Base-by-base conservation (phyloP, 2,113 vertebrate species). In the Halichoeres trimaculatus region DNA sequence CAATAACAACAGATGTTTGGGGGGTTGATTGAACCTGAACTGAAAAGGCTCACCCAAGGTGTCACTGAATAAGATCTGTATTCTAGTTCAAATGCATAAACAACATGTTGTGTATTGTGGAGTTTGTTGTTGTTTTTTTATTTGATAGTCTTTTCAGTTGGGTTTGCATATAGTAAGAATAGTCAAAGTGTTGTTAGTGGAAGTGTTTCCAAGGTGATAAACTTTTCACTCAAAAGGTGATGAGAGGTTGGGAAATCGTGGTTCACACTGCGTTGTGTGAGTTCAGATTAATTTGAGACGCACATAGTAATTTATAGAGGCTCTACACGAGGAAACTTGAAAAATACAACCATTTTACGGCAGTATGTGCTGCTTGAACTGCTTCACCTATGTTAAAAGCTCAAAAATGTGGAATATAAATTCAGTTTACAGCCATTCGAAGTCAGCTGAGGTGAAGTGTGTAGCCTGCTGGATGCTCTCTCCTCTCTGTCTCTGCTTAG, bases 131-230 rank as follows among this genome's bases (percentile, higher is more conserved):
- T 84, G 93, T 93, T 91, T 91, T 93, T 93, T 90, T 76, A 87
- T 85, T 70, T 85, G 65, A 78, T 66, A 83, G 16, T 40, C 12
- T 16, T 54, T 23, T 61, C 23, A 65, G 41, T 16, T 43, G 41
- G 41, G 41, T 43, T 45, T 66, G 86, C 85, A 17, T 80, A 89
- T 70, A 78, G 40, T 47, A 57, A 76, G 91, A 65, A 75, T 76
- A 81, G 53, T 83, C 90, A 85, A 86, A 62, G 81, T 69, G 81
- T 65, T 88, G 79, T 86, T 88, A 89, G 86, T 66, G 61, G 90
- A 91, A 85, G 87, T 91, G 92, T 95, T 95, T 93, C 85, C 79
- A 90, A 85, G 85, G 91, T 87, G 93, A 94, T 90, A 92, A 93
- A 94, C 85, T 73, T 76, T 93, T 94, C 92, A 89, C 89, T 92